Percentiles rank a stretch among this genome's conserved stretches.
Conservation (phyloP, 2,113 vertebrate genomes). For the Misgurnus anguillicaudatus region DNA sequence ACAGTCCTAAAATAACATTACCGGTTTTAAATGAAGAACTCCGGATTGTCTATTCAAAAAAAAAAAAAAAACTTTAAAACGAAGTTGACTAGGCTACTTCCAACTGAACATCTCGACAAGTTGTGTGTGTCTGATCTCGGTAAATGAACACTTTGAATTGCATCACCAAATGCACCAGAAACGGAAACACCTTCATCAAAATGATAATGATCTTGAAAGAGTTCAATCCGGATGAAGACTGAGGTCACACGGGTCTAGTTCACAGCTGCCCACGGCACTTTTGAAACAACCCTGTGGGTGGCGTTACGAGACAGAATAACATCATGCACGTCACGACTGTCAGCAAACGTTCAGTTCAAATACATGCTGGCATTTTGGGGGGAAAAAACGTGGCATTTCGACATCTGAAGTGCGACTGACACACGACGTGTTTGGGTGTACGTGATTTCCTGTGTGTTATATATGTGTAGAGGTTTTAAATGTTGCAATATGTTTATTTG, state of each 20-base stretch:
- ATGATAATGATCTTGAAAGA: conserved; percentile 23
- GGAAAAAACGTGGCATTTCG: no score
- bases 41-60: no score
- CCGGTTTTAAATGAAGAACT: not conserved
- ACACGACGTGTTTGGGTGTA: no score
- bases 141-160: not conserved
- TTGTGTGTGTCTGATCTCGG: not conserved
- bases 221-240: not conserved
- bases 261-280: not conserved
- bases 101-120: not conserved
- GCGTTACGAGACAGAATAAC: not conserved
- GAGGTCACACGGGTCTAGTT: not conserved
- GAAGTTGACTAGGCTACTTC: not conserved
- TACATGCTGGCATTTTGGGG: no score
- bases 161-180: not conserved
- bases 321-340: not conserved
- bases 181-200: conserved; percentile 22
- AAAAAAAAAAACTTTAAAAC: not conserved
- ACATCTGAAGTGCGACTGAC: no score
- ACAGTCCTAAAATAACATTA: not conserved
- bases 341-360: not conserved
- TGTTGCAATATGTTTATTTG: no score
- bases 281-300: not conserved
- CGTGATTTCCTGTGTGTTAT: no score
- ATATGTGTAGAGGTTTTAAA: no score